Conservation (phyloP, 2,888 invertebrate genomes). For the Cephonodes hylas region DNA sequence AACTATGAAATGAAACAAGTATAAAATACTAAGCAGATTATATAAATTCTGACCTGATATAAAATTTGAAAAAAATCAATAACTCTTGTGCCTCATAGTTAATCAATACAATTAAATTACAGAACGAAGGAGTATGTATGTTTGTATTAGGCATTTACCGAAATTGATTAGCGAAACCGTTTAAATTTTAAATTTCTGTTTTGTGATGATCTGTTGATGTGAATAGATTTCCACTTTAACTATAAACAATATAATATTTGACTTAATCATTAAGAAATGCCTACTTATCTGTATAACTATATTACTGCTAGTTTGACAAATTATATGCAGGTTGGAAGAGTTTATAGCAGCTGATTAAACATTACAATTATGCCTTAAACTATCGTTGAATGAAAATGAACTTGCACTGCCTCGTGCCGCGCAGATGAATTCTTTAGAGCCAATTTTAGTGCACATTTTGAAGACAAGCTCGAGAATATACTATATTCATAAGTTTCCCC, state of each 20-base stretch:
- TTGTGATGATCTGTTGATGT: too few species aligned
- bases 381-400: background rate
- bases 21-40: background rate
- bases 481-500: conserved; percentile 10
- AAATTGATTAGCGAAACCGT: too few species aligned
- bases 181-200: too few species aligned
- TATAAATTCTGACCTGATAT: background rate
- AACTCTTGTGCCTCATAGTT: background rate
- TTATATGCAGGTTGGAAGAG: background rate
- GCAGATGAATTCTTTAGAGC: background rate
- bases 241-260: too few species aligned
- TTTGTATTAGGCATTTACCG: too few species aligned
- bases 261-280: too few species aligned
- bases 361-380: background rate
- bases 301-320: too few species aligned
- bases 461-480: background rate
- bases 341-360: background rate
- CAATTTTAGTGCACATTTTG: background rate
- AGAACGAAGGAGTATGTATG: too few species aligned
- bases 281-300: too few species aligned
- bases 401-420: background rate
- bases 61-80: background rate
- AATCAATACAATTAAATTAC: too few species aligned
- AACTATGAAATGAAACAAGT: background rate
- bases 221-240: too few species aligned